Evolutionary conservation across 1,140 invertebrate species (phyloP).

Genomic region (Propsilocerus akamusi): DNA sequence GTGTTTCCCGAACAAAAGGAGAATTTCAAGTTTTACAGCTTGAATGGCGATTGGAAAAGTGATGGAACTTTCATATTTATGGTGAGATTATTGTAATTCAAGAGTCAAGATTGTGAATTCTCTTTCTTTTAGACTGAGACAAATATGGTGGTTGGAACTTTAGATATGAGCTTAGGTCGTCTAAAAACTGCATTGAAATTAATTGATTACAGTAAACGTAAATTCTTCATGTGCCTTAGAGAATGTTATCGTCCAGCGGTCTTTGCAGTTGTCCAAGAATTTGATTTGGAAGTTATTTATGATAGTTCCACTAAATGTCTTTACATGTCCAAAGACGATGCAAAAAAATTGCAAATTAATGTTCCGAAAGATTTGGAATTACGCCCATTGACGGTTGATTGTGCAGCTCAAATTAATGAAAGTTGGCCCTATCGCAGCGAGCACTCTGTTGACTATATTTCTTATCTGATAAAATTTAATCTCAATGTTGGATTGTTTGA

Average conservation of each 20-base stretch:
- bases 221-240: not conserved
- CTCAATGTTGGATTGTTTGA: not conserved
- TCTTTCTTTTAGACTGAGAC: not conserved
- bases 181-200: not conserved
- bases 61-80: not conserved
- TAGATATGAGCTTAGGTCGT: not conserved
- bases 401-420: not conserved
- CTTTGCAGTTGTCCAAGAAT: not conserved
- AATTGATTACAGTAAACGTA: not conserved
- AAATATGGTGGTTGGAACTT: not conserved
- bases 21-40: not conserved
- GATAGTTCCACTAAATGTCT: not conserved
- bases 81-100: not conserved
- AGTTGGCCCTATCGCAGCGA: not conserved
- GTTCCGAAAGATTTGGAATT: not conserved
- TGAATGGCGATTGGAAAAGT: not conserved
- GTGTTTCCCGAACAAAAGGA: not conserved
- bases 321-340: not conserved
- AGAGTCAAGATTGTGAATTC: not conserved
- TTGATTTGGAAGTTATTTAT: not conserved
- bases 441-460: not conserved
- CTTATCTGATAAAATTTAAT: not conserved
- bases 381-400: not conserved
- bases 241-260: not conserved
- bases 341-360: not conserved